phyloP scores from a whole-genome alignment of 2,888 invertebrate genomes.

The Coenonympha glycerion region DNA sequence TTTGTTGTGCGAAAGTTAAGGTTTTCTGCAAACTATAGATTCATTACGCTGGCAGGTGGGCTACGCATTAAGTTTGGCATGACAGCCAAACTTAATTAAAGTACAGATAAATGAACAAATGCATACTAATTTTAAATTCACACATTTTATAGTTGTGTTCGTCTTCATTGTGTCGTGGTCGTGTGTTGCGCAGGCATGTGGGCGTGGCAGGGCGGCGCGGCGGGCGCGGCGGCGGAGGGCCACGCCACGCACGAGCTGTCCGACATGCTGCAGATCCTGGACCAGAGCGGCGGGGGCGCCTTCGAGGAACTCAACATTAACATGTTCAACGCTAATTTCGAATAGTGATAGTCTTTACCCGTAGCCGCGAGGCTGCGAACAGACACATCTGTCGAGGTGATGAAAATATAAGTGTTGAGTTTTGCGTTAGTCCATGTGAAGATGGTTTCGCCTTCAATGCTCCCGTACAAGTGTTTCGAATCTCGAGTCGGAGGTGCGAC shows the following conservation, averaged over 20 bases:
- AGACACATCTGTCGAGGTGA: background rate
- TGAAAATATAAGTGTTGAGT: constrained; percentile 2
- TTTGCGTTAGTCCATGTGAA: background rate
- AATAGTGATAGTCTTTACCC: constrained; percentile 38
- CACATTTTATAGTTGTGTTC: too few species aligned
- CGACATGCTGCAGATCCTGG: constrained; percentile 95
- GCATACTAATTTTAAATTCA: too few species aligned
- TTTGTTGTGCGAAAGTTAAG: too few species aligned
- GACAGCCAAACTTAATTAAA: too few species aligned
- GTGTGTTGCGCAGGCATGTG: constrained; percentile 78
- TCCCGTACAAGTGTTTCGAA: background rate
- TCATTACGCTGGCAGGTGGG: too few species aligned
- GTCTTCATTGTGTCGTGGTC: background rate
- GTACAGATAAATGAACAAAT: too few species aligned
- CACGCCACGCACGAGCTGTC: constrained; percentile 85
- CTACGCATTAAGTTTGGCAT: too few species aligned
- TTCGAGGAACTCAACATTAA: constrained; percentile 92
- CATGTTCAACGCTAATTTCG: constrained; percentile 87
- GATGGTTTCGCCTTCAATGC: constrained; percentile 3
- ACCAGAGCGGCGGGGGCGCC: constrained; percentile 86
- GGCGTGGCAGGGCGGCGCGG: constrained; percentile 82
- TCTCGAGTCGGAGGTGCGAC: background rate
- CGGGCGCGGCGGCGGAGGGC: constrained; percentile 46
- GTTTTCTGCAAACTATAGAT: too few species aligned
- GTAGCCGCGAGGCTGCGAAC: background rate